These are phyloP conservation scores for Chondrosia reniformis DNA, from an alignment of 37 sponge, comb jelly and placozoan species.

Conservation along the genomic window DNA sequence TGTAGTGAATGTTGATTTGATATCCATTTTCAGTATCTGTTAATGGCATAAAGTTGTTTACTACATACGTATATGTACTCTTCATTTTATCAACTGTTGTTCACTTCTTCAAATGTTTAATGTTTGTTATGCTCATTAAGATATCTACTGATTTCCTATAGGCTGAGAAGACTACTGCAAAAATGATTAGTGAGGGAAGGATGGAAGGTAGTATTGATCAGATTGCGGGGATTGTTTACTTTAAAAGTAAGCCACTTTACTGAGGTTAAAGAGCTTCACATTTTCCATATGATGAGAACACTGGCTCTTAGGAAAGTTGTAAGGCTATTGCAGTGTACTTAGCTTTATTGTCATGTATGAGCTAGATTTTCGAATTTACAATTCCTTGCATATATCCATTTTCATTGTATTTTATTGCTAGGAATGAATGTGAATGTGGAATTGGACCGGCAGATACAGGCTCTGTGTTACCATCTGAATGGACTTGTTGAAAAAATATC, in stretches of 20 bases:
- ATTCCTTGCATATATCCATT: neutral
- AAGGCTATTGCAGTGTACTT: neutral
- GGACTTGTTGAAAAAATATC: slow-evolving; percentile 74
- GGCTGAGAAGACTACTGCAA: slow-evolving; percentile 94
- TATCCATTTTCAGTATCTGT: neutral
- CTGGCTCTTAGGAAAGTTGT: neutral
- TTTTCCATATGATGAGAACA: neutral
- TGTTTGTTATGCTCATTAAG: too few species aligned
- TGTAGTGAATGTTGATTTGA: too few species aligned
- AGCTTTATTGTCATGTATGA: neutral
- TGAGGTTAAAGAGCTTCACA: neutral
- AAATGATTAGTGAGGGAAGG: slow-evolving; percentile 92
- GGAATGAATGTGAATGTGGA: neutral
- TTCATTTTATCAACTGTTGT: neutral
- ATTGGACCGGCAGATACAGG: slow-evolving; percentile 77
- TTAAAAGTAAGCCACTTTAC: slow-evolving; percentile 48
- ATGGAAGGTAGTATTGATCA: slow-evolving; percentile 94
- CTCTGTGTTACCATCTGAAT: slow-evolving; percentile 80
- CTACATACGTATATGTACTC: too few species aligned
- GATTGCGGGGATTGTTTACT: slow-evolving; percentile 76
- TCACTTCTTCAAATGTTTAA: neutral
- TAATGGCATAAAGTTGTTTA: neutral
- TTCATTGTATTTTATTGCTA: neutral
- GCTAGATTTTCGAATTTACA: neutral
- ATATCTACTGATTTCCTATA: too few species aligned